phyloP scores from a whole-genome alignment of 2,113 vertebrate species.

The Urocitellus parryii region DNA sequence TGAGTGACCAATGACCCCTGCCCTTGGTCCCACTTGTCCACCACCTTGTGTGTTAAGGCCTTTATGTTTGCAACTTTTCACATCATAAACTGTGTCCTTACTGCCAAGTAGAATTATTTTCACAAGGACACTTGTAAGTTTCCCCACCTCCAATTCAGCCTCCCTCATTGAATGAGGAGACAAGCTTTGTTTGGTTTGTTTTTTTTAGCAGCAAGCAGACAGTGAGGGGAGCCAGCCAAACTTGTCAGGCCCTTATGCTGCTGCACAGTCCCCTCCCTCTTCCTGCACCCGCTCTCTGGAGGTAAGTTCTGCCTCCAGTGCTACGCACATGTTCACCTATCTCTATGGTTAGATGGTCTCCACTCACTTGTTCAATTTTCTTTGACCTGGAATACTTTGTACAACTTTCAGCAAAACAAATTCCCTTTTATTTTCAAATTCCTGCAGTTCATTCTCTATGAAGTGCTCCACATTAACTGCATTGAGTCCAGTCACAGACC shows the following conservation, averaged over 20 bases:
- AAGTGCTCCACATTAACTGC: background rate
- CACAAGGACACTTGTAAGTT: background rate
- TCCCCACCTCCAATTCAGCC: background rate
- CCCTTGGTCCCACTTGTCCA: background rate
- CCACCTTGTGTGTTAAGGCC: background rate
- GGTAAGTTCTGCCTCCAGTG: background rate
- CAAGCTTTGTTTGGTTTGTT: background rate
- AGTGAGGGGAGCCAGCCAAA: background rate
- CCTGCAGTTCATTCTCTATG: background rate
- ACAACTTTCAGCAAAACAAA: background rate
- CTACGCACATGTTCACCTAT: background rate
- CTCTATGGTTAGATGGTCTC: background rate
- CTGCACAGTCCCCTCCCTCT: background rate
- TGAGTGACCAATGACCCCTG: background rate
- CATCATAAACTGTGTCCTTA: background rate
- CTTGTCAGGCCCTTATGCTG: background rate
- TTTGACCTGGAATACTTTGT: background rate
- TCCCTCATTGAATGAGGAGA: background rate
- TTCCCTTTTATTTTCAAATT: conserved; percentile 7
- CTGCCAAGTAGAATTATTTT: background rate
- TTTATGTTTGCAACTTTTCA: background rate
- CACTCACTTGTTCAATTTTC: background rate
- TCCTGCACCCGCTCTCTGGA: background rate
- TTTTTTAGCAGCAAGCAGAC: background rate
- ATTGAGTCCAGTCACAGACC: background rate